Conservation (phyloP, 2,888 invertebrate genomes). For the Auanema sp. region DNA sequence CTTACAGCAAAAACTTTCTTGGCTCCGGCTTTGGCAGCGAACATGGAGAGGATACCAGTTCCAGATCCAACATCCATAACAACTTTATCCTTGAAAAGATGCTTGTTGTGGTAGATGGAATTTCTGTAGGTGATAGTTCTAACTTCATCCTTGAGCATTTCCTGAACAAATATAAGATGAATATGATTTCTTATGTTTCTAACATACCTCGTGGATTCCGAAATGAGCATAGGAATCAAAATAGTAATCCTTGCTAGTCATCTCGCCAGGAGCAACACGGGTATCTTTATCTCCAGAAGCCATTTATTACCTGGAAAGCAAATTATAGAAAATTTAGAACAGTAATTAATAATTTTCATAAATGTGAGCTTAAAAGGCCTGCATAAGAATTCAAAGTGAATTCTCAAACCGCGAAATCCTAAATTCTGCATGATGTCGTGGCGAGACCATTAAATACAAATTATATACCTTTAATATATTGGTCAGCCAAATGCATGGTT, state of each 20-base stretch:
- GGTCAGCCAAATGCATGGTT: too few relatives aligned
- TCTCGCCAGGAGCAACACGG: constrained; percentile 71
- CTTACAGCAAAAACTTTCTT: constrained; percentile 82
- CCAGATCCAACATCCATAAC: constrained; percentile 98
- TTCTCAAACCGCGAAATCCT: too few relatives aligned
- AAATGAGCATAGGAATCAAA: constrained; percentile 99
- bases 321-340: too few relatives aligned
- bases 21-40: constrained; percentile 98
- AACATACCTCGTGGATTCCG: constrained; percentile 88
- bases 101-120: constrained; percentile 97
- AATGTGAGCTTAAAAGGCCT: too few relatives aligned
- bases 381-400: too few relatives aligned
- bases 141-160: constrained; percentile 99
- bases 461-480: too few relatives aligned
- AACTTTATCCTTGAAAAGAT: constrained; percentile 77
- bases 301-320: too few relatives aligned
- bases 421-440: too few relatives aligned
- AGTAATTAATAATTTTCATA: too few relatives aligned
- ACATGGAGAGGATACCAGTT: constrained; percentile 98
- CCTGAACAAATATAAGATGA: constrained; percentile 67
- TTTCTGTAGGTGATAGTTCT: constrained; percentile 95
- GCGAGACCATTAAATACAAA: too few relatives aligned
- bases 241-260: constrained; percentile 99
- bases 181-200: background rate
- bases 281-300: too few relatives aligned